Percentiles rank a stretch among this genome's conserved stretches.
Evolutionary conservation across 1,140 invertebrate species (phyloP).

Genomic region (Diuraphis noxia): DNA sequence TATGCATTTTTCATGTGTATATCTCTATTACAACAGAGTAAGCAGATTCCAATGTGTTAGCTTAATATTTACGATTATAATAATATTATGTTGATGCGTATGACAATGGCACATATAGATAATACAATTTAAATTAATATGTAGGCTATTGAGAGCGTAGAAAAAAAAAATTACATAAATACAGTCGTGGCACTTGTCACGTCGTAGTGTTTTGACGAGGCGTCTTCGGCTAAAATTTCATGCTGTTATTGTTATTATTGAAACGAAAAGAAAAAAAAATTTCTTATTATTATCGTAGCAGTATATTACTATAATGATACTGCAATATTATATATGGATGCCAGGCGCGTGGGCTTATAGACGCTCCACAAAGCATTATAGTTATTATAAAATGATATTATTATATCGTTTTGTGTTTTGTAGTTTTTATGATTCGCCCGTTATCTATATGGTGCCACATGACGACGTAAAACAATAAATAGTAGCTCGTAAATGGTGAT

Average conservation of each 20-base stretch:
- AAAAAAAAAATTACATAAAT: background rate
- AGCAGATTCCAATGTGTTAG: background rate
- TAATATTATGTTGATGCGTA: background rate
- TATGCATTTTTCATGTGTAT: background rate
- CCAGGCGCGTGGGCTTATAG: background rate
- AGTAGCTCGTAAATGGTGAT: conserved; percentile 9
- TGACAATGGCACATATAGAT: background rate
- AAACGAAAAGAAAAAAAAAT: background rate
- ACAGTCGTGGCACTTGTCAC: background rate
- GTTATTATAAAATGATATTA: background rate
- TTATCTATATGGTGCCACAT: conserved; percentile 19
- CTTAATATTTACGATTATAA: background rate
- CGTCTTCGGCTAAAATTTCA: background rate
- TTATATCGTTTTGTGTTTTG: background rate
- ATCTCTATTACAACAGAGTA: background rate
- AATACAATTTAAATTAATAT: background rate
- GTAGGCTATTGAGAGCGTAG: background rate
- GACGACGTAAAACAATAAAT: conserved; percentile 16
- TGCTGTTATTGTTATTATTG: conserved; percentile 11
- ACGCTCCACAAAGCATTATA: conserved; percentile 8
- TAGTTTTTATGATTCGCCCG: background rate
- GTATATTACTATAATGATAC: background rate
- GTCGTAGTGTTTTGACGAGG: background rate
- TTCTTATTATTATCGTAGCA: background rate
- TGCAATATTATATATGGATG: background rate